Evolutionary conservation across 2,113 vertebrate species (phyloP).

Genomic region (Lepus europaeus): DNA sequence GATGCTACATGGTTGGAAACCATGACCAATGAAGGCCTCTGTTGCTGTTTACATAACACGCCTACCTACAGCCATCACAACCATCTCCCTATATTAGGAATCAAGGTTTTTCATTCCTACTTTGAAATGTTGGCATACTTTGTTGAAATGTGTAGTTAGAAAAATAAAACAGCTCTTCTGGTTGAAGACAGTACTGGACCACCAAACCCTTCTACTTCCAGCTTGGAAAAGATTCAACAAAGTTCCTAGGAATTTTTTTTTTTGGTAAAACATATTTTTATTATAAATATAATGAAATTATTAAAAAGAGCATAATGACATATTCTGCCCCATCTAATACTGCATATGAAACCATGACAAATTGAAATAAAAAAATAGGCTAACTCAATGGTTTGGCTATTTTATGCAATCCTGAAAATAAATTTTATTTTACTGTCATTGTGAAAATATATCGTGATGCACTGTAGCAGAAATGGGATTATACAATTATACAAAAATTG

Average conservation of each 20-base stretch:
- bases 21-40: neutral
- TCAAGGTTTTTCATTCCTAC: neutral
- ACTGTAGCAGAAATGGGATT: slow-evolving; percentile 21
- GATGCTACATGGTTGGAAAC: neutral
- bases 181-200: neutral
- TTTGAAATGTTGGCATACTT: neutral
- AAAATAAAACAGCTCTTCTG: neutral
- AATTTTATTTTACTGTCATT: neutral
- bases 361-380: slow-evolving; percentile 4
- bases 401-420: neutral
- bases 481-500: slow-evolving; percentile 43
- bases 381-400: slow-evolving; percentile 44
- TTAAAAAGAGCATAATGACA: slow-evolving; percentile 58
- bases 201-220: slow-evolving; percentile 7
- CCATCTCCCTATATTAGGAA: neutral
- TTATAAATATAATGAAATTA: slow-evolving; percentile 61
- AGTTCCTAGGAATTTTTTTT: neutral
- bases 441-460: neutral
- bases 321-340: slow-evolving; percentile 32
- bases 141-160: neutral
- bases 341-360: slow-evolving; percentile 19
- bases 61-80: neutral
- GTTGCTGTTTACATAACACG: neutral
- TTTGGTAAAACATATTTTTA: slow-evolving; percentile 48
- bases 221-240: neutral